Conservation (phyloP, 2,113 vertebrate genomes). For the Datnioides undecimradiatus region DNA sequence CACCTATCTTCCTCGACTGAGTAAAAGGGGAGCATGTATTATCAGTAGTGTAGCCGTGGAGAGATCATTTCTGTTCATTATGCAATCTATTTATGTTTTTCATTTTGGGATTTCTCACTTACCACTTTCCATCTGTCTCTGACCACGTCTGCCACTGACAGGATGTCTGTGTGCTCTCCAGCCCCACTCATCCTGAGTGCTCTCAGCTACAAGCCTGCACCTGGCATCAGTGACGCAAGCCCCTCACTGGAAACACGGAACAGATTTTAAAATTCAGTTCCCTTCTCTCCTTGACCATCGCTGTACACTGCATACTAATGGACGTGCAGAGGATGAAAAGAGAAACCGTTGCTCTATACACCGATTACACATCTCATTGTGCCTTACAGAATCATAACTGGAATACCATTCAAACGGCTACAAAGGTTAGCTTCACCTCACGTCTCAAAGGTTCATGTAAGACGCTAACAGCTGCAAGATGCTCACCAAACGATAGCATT, state of each 20-base stretch:
- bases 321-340: background rate
- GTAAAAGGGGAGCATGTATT: background rate
- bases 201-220: conserved; percentile 74
- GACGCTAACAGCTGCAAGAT: conserved; percentile 21
- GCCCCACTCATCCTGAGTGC: conserved; percentile 94
- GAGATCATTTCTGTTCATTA: background rate
- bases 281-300: background rate
- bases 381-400: background rate
- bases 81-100: background rate
- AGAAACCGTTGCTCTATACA: background rate
- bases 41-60: background rate
- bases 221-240: conserved; percentile 81
- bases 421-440: conserved; percentile 21
- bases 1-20: conserved; percentile 96
- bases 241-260: conserved; percentile 60
- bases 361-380: background rate
- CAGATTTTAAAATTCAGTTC: background rate
- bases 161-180: conserved; percentile 96
- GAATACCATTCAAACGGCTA: background rate
- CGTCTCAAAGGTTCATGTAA: conserved; percentile 4
- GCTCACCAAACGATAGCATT: background rate
- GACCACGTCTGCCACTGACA: conserved; percentile 94
- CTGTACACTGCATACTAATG: background rate
- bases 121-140: conserved; percentile 99
- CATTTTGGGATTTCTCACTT: conserved; percentile 72